Percentiles rank a stretch among this genome's conserved stretches.
phyloP scores from a whole-genome alignment of 2,797 vertebrate genomes.

The Gymnothorax reevesii region DNA sequence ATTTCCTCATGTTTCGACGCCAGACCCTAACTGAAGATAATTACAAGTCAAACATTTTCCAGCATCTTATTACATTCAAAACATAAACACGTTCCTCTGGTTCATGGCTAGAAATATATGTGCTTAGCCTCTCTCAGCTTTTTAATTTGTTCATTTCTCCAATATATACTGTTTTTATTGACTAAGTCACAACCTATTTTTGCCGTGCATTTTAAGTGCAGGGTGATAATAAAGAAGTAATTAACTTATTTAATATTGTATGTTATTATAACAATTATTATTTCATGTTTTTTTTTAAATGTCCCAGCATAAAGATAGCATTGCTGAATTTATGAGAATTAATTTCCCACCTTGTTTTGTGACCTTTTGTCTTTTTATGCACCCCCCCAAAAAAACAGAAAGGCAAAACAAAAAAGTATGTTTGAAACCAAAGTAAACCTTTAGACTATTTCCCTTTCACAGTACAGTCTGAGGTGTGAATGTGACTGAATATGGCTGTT shows the following conservation, averaged over 20 bases:
- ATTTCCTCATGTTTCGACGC: neutral
- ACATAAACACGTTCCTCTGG: neutral
- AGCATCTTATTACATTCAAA: constrained; percentile 10
- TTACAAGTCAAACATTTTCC: neutral
- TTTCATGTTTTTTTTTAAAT: too few species aligned
- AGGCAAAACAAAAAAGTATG: neutral
- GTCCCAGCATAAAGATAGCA: neutral
- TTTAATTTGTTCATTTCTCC: neutral
- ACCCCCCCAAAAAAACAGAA: neutral
- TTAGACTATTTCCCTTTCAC: constrained; percentile 38
- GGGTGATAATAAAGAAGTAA: neutral
- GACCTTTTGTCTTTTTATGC: neutral
- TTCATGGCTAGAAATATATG: neutral
- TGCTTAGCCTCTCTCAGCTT: neutral
- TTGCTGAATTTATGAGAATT: neutral
- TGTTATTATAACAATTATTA: neutral
- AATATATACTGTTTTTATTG: too few species aligned
- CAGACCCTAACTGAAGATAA: neutral
- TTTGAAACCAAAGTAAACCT: constrained; percentile 56
- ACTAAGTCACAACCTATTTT: neutral
- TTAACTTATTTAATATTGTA: neutral
- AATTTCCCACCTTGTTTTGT: constrained; percentile 5
- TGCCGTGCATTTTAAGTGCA: neutral
- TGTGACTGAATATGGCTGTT: neutral
- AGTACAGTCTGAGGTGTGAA: neutral